phyloP scores from a whole-genome alignment of 2,113 vertebrate genomes.

The Cyprinodon brontotheroides region DNA sequence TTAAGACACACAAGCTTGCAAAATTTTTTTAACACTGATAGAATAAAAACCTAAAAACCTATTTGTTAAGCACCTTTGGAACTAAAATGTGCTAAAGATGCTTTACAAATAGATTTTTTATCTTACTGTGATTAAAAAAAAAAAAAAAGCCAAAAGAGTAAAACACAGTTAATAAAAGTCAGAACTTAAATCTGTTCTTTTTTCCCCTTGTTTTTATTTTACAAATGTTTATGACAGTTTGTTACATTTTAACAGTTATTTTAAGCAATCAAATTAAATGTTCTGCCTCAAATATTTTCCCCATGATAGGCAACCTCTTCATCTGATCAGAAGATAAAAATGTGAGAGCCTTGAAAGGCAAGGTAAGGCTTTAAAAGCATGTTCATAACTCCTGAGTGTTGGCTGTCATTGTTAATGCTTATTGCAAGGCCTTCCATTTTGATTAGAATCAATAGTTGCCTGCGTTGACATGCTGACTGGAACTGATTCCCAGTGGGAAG shows the following conservation, averaged over 20 bases:
- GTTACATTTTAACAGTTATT: no score
- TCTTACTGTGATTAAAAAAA: no score
- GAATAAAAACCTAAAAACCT: no score
- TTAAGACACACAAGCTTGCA: no score
- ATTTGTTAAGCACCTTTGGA: no score
- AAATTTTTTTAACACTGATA: no score
- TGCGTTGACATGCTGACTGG: slow-evolving; percentile 6
- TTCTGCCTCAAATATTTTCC: not conserved
- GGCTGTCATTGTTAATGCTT: slow-evolving; percentile 37
- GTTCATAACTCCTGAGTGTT: slow-evolving; percentile 10
- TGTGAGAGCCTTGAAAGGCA: slow-evolving; percentile 14
- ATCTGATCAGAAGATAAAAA: slow-evolving; percentile 1
- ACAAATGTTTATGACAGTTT: not conserved
- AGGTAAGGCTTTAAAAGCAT: slow-evolving; percentile 14
- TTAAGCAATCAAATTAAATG: no score
- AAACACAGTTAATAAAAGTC: not conserved
- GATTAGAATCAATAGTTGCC: slow-evolving; percentile 18
- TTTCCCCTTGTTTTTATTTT: not conserved
- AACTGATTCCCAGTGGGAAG: slow-evolving; percentile 45
- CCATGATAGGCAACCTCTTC: not conserved
- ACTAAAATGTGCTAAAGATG: no score
- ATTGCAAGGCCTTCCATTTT: slow-evolving; percentile 1
- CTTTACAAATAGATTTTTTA: no score
- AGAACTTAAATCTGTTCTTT: not conserved
- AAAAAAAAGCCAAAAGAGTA: not conserved